These are phyloP conservation scores for Trichopoda pennipes DNA, from an alignment of 2,888 invertebrate genomes.

Conservation along the genomic window DNA sequence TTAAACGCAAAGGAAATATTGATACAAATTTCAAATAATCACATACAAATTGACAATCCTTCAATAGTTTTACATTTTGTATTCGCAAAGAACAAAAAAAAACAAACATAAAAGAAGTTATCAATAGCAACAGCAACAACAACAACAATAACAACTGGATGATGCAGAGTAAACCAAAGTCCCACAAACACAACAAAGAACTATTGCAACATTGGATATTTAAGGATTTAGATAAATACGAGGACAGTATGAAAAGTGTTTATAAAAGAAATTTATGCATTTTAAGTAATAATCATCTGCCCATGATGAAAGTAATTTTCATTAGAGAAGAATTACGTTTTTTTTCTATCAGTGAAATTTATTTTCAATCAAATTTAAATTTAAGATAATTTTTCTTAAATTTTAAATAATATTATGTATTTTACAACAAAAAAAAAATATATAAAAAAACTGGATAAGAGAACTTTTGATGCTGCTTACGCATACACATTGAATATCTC, in stretches of 20 bases:
- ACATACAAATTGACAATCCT: slow-evolving; percentile 23
- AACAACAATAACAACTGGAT: not conserved
- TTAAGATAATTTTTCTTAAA: too few species aligned
- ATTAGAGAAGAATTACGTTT: too few species aligned
- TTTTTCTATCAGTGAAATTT: too few species aligned
- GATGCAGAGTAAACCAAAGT: not conserved
- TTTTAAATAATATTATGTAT: too few species aligned
- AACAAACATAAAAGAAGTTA: not conserved
- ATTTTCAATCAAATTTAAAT: too few species aligned
- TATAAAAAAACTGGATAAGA: too few species aligned
- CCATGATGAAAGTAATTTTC: too few species aligned
- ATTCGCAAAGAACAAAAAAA: not conserved
- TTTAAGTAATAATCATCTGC: too few species aligned
- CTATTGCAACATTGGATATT: not conserved
- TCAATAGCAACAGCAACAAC: not conserved
- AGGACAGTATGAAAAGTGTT: not conserved
- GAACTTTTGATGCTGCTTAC: not conserved
- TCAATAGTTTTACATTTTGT: not conserved
- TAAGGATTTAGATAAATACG: not conserved
- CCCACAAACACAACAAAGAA: not conserved
- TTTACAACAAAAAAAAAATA: too few species aligned
- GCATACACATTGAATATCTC: not conserved
- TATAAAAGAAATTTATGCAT: too few species aligned
- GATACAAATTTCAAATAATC: not conserved
- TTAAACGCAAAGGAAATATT: not conserved